phyloP scores from a whole-genome alignment of 2,113 vertebrate species.

The Scomber colias region DNA sequence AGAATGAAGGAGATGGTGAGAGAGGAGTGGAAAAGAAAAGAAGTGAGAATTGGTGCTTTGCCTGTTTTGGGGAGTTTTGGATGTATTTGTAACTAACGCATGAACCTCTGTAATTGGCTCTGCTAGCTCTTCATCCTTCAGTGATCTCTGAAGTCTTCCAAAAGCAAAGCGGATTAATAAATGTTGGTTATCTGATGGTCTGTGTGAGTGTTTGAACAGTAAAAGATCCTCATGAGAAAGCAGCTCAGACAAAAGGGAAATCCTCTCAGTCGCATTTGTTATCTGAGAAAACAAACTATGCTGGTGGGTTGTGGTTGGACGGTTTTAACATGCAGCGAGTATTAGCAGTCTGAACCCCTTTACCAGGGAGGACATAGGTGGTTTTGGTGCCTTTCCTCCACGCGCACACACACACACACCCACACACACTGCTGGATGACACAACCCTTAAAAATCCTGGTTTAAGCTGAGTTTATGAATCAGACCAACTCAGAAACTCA shows the following conservation, averaged over 20 bases:
- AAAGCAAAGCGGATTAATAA: constrained; percentile 9
- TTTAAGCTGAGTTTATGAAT: not conserved
- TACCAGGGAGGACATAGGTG: not conserved
- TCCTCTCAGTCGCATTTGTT: constrained; percentile 53
- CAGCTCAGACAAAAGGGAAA: constrained; percentile 36
- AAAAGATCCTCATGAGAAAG: constrained; percentile 66
- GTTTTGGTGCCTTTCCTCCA: not conserved
- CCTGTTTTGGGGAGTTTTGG: constrained; percentile 13
- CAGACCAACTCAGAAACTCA: not conserved
- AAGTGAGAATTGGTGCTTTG: not conserved
- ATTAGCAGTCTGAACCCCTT: not conserved
- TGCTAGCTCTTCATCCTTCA: not conserved
- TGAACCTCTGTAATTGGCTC: not conserved
- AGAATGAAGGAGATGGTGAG: not conserved
- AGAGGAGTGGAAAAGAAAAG: constrained; percentile 14
- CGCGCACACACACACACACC: too few relatives aligned
- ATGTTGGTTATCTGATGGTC: constrained; percentile 46
- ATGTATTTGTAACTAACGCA: not conserved
- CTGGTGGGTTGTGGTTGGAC: constrained; percentile 3
- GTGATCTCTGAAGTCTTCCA: not conserved
- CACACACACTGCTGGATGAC: not conserved
- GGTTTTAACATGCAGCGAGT: not conserved
- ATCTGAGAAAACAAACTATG: constrained; percentile 59
- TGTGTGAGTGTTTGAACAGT: constrained; percentile 62
- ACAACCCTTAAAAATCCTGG: not conserved